phyloP scores from a whole-genome alignment of 2,113 vertebrate genomes.

The Neogale vison region DNA sequence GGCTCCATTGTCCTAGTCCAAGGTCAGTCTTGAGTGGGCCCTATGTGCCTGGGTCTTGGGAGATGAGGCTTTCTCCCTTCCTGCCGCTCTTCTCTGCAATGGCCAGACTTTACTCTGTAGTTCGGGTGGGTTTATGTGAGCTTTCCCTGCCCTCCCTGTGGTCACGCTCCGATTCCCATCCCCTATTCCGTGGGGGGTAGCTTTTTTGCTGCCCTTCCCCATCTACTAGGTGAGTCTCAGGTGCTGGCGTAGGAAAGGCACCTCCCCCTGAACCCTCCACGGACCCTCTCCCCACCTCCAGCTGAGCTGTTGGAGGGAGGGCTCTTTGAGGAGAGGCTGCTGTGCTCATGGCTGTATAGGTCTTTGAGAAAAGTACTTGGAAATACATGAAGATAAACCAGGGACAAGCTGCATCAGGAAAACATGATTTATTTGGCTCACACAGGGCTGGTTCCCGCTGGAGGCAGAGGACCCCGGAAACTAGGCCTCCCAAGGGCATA shows the following conservation, averaged over 20 bases:
- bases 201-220: background rate
- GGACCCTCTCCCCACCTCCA: background rate
- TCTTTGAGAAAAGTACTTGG: background rate
- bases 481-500: too few species aligned
- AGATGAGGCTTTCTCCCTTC: background rate
- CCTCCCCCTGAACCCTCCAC: background rate
- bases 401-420: rapidly evolving
- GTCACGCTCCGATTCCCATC: rapidly evolving
- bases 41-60: background rate
- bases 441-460: background rate
- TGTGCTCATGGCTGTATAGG: rapidly evolving
- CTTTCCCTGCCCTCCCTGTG: background rate
- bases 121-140: background rate
- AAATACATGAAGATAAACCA: rapidly evolving
- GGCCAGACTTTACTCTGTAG: background rate
- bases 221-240: too few species aligned
- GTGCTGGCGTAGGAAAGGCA: background rate
- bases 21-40: background rate
- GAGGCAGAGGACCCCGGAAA: too few species aligned
- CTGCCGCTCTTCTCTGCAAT: rapidly evolving
- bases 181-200: too few species aligned
- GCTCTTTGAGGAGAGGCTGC: background rate
- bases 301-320: rapidly evolving
- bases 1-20: background rate
- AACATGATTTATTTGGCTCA: background rate